These are phyloP conservation scores for Drosophila rufa DNA, from an alignment of 1,140 invertebrate species.

Conservation along the genomic window DNA sequence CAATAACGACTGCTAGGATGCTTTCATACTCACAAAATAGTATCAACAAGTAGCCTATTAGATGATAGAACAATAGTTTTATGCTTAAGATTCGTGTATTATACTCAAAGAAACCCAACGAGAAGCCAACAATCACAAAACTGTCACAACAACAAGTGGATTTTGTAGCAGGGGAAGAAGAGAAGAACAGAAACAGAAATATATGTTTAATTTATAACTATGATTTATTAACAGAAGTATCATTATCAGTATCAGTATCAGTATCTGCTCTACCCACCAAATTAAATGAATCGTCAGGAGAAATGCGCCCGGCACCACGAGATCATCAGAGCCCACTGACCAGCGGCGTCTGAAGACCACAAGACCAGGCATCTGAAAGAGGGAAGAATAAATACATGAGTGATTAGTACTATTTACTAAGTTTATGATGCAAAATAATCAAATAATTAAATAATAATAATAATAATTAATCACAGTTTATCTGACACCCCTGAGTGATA, in stretches of 20 bases:
- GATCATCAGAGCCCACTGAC: slow-evolving; percentile 95
- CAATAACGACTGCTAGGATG: not conserved
- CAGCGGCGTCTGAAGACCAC: slow-evolving; percentile 94
- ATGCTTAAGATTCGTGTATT: slow-evolving; percentile 87
- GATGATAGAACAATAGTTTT: slow-evolving; percentile 89
- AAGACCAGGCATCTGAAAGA: slow-evolving; percentile 92
- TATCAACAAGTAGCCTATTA: slow-evolving; percentile 90
- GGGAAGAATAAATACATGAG: not conserved
- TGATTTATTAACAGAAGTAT: not conserved
- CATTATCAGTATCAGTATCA: too few species aligned
- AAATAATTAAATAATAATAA: not conserved
- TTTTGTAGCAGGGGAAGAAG: slow-evolving; percentile 7
- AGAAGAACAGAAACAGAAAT: slow-evolving; percentile 17
- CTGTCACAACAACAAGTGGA: slow-evolving; percentile 41
- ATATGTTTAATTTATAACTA: not conserved
- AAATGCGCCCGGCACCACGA: slow-evolving; percentile 93
- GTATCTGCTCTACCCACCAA: slow-evolving; percentile 88
- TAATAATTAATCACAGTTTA: not conserved
- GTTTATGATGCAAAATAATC: not conserved
- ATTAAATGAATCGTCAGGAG: slow-evolving; percentile 91
- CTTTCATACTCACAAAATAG: slow-evolving; percentile 83
- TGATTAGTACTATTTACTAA: slow-evolving; percentile 6
- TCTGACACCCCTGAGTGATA: not conserved
- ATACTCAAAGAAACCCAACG: slow-evolving; percentile 88
- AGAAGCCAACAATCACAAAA: slow-evolving; percentile 78